Conservation (phyloP, 2,888 invertebrate species). For the Geophilus truncorum region DNA sequence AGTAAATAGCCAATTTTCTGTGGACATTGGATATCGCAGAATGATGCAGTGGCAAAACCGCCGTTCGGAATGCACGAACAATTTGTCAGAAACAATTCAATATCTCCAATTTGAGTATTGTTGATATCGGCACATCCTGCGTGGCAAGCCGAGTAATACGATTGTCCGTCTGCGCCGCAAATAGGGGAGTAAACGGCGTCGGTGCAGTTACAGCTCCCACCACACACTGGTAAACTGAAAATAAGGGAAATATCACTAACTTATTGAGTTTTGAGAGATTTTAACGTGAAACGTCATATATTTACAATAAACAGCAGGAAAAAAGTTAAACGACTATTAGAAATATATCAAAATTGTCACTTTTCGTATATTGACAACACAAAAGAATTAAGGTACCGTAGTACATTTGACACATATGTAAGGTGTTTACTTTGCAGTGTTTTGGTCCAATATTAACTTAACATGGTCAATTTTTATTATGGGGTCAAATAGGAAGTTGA, state of each 20-base stretch:
- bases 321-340: no score
- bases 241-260: not conserved
- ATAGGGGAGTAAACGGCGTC: not conserved
- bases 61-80: not conserved
- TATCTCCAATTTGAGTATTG: no score
- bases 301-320: not conserved
- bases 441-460: no score
- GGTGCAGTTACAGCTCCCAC: not conserved
- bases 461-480: no score
- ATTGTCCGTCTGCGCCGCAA: not conserved
- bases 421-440: no score
- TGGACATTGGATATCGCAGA: not conserved
- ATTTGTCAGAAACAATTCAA: not conserved
- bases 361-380: no score
- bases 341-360: no score
- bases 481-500: no score
- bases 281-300: no score
- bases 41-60: not conserved
- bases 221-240: not conserved
- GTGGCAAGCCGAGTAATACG: not conserved
- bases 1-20: not conserved
- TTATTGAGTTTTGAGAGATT: no score
- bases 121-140: not conserved
- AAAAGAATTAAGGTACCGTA: no score
- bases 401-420: no score